Evolutionary conservation across 2,888 invertebrate species (phyloP).

Genomic region (Tinea pellionella): DNA sequence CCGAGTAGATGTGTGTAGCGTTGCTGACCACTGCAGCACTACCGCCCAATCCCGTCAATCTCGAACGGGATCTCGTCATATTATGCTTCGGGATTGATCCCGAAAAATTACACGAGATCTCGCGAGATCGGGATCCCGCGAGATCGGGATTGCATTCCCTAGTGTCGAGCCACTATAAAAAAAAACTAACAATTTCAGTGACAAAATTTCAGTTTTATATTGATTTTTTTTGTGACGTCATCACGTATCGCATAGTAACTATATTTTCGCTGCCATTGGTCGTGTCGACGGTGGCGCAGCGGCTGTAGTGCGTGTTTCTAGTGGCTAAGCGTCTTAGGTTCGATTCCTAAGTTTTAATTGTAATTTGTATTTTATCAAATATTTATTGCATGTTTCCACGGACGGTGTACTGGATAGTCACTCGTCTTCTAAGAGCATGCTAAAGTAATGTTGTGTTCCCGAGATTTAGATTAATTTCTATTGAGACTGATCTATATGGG

Average conservation of each 20-base stretch:
- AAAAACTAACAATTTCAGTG: no score
- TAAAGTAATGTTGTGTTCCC: slow-evolving; percentile 32
- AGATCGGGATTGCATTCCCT: no score
- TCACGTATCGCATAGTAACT: not conserved
- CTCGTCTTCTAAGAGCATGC: slow-evolving; percentile 59
- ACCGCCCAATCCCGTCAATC: no score
- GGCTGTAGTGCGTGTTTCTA: not conserved
- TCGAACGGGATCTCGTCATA: no score
- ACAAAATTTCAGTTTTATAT: no score
- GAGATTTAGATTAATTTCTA: slow-evolving; percentile 25
- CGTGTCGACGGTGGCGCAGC: not conserved
- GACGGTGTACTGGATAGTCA: slow-evolving; percentile 40
- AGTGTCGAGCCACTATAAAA: no score
- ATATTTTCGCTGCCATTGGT: not conserved
- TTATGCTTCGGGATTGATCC: no score
- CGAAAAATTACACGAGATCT: no score
- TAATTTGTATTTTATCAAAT: not conserved
- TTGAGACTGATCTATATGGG: slow-evolving; percentile 28
- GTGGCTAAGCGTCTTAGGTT: slow-evolving; percentile 26
- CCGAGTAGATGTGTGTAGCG: no score
- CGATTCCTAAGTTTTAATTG: slow-evolving; percentile 25
- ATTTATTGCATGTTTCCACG: slow-evolving; percentile 49
- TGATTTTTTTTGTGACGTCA: no score
- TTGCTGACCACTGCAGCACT: no score
- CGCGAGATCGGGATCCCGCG: no score